Evolutionary conservation across 64 coral and sea anemone species (phyloP).

Genomic region (Cladopsammia gracilis): DNA sequence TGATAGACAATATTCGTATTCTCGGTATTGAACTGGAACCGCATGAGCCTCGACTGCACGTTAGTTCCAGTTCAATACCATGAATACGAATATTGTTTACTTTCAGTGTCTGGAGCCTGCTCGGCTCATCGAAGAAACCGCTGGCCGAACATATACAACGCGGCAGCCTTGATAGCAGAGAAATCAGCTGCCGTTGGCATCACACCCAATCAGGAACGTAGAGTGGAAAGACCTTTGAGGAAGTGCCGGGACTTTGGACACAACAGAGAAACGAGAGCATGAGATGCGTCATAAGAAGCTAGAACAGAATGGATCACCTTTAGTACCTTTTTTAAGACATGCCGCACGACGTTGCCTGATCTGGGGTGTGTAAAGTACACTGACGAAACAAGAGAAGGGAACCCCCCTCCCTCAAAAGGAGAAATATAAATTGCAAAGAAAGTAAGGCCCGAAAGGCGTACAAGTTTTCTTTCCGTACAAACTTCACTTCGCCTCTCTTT

Average conservation of each 20-base stretch:
- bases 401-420: too few relatives aligned
- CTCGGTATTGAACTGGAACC: too few relatives aligned
- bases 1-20: too few relatives aligned
- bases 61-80: too few relatives aligned
- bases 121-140: conserved; percentile 51
- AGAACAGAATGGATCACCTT: conserved; percentile 40
- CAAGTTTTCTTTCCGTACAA: too few relatives aligned
- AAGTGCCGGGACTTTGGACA: conserved; percentile 19
- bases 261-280: conserved; percentile 12
- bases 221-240: conserved; percentile 17
- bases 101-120: conserved; percentile 21
- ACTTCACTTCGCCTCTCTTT: too few relatives aligned
- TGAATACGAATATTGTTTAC: too few relatives aligned
- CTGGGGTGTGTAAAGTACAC: neutral
- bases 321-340: conserved; percentile 30
- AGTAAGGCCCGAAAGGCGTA: too few relatives aligned
- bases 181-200: conserved; percentile 22
- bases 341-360: conserved; percentile 50
- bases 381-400: too few relatives aligned
- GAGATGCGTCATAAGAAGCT: conserved; percentile 17
- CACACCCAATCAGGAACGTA: neutral
- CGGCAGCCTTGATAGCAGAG: conserved; percentile 45
- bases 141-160: conserved; percentile 66
- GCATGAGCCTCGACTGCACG: too few relatives aligned
- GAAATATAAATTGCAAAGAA: too few relatives aligned